Percentiles rank a stretch among this genome's conserved stretches.
phyloP scores from a whole-genome alignment of 2,113 vertebrate genomes.

The Amphiprion percula region DNA sequence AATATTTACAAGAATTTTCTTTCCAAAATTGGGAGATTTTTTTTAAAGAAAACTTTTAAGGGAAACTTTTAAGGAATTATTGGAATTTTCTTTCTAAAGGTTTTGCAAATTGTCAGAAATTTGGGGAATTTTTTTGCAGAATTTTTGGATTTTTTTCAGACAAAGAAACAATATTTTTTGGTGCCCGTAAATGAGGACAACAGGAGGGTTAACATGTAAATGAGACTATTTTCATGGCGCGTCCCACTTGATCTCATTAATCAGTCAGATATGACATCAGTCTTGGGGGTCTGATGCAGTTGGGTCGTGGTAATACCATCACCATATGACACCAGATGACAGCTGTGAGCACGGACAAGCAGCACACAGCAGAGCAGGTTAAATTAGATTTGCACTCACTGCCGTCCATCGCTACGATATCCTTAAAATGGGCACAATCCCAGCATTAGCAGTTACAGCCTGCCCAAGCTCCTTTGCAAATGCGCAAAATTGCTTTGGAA shows the following conservation, averaged over 20 bases:
- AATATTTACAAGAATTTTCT: no score
- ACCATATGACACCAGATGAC: conserved; percentile 70
- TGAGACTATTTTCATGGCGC: conserved; percentile 7
- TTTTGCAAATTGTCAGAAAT: no score
- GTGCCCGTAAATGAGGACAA: no score
- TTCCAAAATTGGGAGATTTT: no score
- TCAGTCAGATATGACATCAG: conserved; percentile 38
- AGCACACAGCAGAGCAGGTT: conserved; percentile 57
- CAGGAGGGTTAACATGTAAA: conserved; percentile 2
- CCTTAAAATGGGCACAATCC: conserved; percentile 55
- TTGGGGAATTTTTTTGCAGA: no score
- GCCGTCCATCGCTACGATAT: conserved; percentile 48
- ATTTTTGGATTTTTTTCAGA: no score
- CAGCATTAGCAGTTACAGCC: conserved; percentile 61
- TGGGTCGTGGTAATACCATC: conserved; percentile 52
- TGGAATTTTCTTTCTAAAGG: no score
- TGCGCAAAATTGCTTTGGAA: conserved; percentile 61
- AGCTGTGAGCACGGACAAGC: conserved; percentile 62
- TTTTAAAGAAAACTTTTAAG: no score
- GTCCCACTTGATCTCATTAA: conserved; percentile 33
- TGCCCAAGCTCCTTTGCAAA: conserved; percentile 60
- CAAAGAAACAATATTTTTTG: no score
- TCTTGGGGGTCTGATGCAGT: conserved; percentile 32
- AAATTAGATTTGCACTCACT: conserved; percentile 62
- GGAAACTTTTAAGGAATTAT: no score